A percentile compares a stretch with the other conserved stretches of the same genome.
Evolutionary conservation across 1,140 invertebrate genomes (phyloP).

Genomic region (Drosophila dunni): DNA sequence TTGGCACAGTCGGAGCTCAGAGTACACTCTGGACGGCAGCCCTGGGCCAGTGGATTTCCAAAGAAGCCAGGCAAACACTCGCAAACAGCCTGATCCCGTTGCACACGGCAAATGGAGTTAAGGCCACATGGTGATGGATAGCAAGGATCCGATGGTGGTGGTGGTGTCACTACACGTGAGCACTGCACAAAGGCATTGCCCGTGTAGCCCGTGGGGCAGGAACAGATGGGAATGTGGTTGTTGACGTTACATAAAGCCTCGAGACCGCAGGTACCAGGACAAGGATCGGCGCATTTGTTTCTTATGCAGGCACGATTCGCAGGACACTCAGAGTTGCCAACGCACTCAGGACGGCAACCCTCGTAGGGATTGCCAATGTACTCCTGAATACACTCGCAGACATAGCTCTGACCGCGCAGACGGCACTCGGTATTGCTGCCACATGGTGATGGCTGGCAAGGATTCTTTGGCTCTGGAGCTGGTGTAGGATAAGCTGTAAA

Average conservation of each 20-base stretch:
- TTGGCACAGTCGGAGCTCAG: slow-evolving; percentile 92
- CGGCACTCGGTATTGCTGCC: slow-evolving; percentile 86
- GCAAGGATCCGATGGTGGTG: slow-evolving; percentile 87
- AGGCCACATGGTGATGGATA: slow-evolving; percentile 90
- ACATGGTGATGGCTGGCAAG: slow-evolving; percentile 87
- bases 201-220: slow-evolving; percentile 87
- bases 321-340: slow-evolving; percentile 87
- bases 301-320: slow-evolving; percentile 86
- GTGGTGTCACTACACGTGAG: slow-evolving; percentile 68
- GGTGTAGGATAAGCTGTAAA: slow-evolving; percentile 83
- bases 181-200: slow-evolving; percentile 90
- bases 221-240: slow-evolving; percentile 89
- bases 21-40: slow-evolving; percentile 91
- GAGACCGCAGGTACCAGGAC: slow-evolving; percentile 86
- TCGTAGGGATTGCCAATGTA: slow-evolving; percentile 87
- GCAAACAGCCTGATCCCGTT: slow-evolving; percentile 87
- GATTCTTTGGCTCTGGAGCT: slow-evolving; percentile 85
- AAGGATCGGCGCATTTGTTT: slow-evolving; percentile 87
- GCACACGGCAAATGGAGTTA: slow-evolving; percentile 89
- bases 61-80: slow-evolving; percentile 90
- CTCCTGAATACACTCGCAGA: slow-evolving; percentile 85
- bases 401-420: slow-evolving; percentile 84
- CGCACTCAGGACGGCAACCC: slow-evolving; percentile 87
- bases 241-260: slow-evolving; percentile 88
- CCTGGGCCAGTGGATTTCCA: slow-evolving; percentile 91